Base-by-base conservation (phyloP, 2,797 vertebrate genomes). In the Notolepis coatsorum region DNA sequence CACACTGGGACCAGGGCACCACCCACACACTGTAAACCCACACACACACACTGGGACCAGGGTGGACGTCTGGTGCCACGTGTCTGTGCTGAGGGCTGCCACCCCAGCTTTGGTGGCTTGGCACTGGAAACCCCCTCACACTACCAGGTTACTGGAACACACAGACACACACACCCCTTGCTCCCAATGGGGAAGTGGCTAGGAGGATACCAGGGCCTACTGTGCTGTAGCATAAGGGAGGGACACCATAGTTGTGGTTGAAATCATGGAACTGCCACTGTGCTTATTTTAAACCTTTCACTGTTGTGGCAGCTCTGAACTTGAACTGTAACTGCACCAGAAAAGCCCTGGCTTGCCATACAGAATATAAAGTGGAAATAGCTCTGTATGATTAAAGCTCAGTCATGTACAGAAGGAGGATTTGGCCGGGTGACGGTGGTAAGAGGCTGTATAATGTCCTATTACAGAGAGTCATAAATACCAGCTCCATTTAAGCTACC, bases 281-380 rank as follows among this genome's bases (percentile, higher is more conserved):
- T 53, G 37, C 63, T 73, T 86, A 79, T 81, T 88, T 82, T 81
- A 62, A 79, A 53, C 71, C 45, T 15, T 66, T 70, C 0, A 25
- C 78, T 77, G 79, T 75, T 82, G 81, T 78, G 76, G 70, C 57
- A 71, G 69, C 71, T 42, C 78, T 61, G 71, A 88, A 68, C 71
- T 62, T 55, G 27, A 60, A 48, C 58, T 73, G 71, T 79, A 76
- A 69, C 71, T 72, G 63, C 70, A 61, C 75, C 57, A 74, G 72
- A 81, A 72, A 88, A 88, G 79, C 71, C 85, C 52, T 43, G 58
- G 49, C 75, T 81, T 79, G 56, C 70, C 65, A 68, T 69, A 73
- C 72, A 81, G 38, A 84, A 79, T 69, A 67, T 73, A 75, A 89
- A 84, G 73, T 81, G 71, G 62, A 82, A 88, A 77, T 81, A 69